Conservation (phyloP, 2,888 invertebrate genomes). For the Pristionchus arcanus region DNA sequence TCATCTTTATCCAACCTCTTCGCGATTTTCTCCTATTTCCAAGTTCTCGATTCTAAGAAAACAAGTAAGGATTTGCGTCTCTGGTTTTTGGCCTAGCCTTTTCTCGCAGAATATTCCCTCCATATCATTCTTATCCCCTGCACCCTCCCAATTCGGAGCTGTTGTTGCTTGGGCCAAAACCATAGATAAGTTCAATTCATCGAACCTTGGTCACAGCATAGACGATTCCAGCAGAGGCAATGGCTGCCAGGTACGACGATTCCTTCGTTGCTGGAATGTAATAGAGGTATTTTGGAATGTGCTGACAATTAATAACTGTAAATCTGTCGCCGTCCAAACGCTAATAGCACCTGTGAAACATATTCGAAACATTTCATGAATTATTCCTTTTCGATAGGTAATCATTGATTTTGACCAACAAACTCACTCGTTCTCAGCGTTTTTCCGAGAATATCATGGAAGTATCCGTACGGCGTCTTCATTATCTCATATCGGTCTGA, state of each 20-base stretch:
- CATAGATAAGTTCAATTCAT: too few species aligned
- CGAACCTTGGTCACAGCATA: slow-evolving; percentile 82
- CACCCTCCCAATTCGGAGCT: too few species aligned
- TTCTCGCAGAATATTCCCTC: too few species aligned
- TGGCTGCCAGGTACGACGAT: slow-evolving; percentile 83
- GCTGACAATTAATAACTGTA: not conserved
- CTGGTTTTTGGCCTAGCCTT: too few species aligned
- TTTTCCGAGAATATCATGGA: slow-evolving; percentile 74
- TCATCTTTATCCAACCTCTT: not conserved
- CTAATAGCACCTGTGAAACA: not conserved
- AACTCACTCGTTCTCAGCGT: slow-evolving; percentile 69
- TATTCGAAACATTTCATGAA: not conserved
- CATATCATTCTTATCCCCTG: too few species aligned
- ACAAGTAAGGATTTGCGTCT: not conserved
- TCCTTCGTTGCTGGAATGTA: slow-evolving; percentile 82
- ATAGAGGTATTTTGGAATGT: not conserved
- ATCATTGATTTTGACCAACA: not conserved
- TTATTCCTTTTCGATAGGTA: not conserved
- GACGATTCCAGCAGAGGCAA: slow-evolving; percentile 83
- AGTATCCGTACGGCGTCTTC: slow-evolving; percentile 67
- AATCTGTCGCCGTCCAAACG: not conserved
- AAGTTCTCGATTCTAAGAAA: not conserved
- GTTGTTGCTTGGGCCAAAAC: too few species aligned
- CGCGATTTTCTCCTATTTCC: not conserved
- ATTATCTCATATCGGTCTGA: slow-evolving; percentile 71